Conservation (phyloP, 2,888 invertebrate species). For the Pteria penguin region DNA sequence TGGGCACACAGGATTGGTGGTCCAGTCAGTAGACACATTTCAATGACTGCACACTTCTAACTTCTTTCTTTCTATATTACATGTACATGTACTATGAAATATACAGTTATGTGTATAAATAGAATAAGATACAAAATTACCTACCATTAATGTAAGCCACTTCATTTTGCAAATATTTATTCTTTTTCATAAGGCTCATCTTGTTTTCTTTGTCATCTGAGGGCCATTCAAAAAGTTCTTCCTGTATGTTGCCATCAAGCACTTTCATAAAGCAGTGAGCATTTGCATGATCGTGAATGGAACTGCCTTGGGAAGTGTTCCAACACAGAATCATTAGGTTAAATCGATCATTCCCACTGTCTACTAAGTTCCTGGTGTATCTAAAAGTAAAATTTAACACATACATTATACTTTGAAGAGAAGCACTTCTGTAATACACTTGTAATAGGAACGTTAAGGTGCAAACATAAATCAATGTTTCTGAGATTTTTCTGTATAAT, state of each 20-base stretch:
- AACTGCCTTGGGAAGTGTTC: slow-evolving; percentile 96
- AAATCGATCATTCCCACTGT: slow-evolving; percentile 97
- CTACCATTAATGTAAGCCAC: slow-evolving; percentile 98
- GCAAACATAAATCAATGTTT: no score
- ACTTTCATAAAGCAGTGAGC: slow-evolving; percentile 98
- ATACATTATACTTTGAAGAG: no score
- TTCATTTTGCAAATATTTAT: slow-evolving; percentile 86
- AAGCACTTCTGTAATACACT: no score
- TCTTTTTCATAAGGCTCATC: slow-evolving; percentile 86
- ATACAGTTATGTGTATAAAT: no score
- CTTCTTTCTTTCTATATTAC: no score
- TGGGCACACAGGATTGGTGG: no score
- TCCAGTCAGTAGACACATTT: no score
- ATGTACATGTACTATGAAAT: no score
- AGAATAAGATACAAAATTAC: slow-evolving; percentile 41
- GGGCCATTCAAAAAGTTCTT: slow-evolving; percentile 93
- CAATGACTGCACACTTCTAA: no score
- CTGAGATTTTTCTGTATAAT: no score
- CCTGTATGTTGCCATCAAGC: slow-evolving; percentile 86
- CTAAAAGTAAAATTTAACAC: slow-evolving; percentile 80
- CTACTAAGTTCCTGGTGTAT: slow-evolving; percentile 97
- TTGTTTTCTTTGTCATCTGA: slow-evolving; percentile 73
- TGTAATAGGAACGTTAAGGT: no score
- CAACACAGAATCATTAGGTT: slow-evolving; percentile 99
- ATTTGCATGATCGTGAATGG: slow-evolving; percentile 97